Conservation (phyloP, 1,140 invertebrate species). For the Neomicropteryx cornuta region DNA sequence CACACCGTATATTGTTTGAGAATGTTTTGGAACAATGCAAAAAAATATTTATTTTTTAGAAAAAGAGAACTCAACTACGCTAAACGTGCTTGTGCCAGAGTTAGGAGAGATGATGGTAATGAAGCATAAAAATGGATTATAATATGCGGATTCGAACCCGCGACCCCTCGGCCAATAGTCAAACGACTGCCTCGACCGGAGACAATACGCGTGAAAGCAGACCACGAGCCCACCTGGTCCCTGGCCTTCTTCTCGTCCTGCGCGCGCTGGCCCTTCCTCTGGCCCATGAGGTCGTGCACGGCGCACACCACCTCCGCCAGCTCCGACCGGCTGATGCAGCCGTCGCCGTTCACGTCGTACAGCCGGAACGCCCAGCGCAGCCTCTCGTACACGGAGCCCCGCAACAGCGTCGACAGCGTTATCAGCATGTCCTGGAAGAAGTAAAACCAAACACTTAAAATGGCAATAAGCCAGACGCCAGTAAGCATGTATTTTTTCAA, state of each 20-base stretch:
- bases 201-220: background rate
- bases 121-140: too few relatives aligned
- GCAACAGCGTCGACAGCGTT: slow-evolving; percentile 76
- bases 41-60: too few relatives aligned
- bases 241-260: slow-evolving; percentile 70
- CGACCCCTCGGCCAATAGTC: too few relatives aligned
- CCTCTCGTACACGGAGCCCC: slow-evolving; percentile 86
- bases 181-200: too few relatives aligned
- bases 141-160: too few relatives aligned
- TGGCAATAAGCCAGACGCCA: too few relatives aligned
- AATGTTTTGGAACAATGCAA: too few relatives aligned
- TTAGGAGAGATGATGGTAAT: too few relatives aligned
- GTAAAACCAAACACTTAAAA: slow-evolving; percentile 3
- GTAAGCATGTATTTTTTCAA: too few relatives aligned
- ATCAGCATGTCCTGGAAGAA: slow-evolving; percentile 71
- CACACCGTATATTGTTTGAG: too few relatives aligned
- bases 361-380: slow-evolving; percentile 89
- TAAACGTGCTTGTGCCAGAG: too few relatives aligned
- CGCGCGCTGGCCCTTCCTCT: slow-evolving; percentile 49
- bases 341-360: slow-evolving; percentile 92
- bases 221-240: slow-evolving; percentile 45
- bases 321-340: slow-evolving; percentile 83
- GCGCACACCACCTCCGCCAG: slow-evolving; percentile 82
- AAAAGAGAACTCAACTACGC: too few relatives aligned
- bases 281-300: slow-evolving; percentile 84